These are phyloP conservation scores for Spheniscus humboldti DNA, from an alignment of 2,797 vertebrate genomes.

Conservation along the genomic window DNA sequence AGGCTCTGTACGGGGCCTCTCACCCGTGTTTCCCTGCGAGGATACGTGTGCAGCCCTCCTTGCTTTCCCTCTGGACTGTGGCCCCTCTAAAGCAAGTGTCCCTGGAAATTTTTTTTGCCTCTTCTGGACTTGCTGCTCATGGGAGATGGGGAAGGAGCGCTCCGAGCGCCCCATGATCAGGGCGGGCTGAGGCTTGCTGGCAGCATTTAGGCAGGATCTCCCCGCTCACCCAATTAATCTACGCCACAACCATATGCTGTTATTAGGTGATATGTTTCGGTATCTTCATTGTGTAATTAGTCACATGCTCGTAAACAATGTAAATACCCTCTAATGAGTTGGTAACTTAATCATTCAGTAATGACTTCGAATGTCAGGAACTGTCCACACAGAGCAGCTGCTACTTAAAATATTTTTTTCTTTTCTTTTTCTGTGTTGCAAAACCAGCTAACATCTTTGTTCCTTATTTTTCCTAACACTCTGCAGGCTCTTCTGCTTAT, in stretches of 20 bases:
- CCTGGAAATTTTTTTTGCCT: background rate
- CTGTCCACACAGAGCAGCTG: background rate
- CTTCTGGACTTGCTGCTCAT: background rate
- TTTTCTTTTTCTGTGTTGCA: background rate
- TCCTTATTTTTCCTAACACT: background rate
- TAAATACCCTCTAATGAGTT: conserved; percentile 43
- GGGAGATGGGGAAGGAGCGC: background rate
- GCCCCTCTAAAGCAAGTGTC: background rate
- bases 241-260: background rate
- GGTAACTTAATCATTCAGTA: conserved; percentile 35
- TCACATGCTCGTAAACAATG: conserved; percentile 43
- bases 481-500: background rate
- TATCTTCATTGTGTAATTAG: conserved; percentile 59
- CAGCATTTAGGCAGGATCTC: conserved; percentile 1
- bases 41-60: background rate
- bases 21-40: background rate
- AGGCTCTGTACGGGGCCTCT: background rate
- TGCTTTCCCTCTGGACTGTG: background rate
- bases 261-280: conserved; percentile 44
- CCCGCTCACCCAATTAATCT: conserved; percentile 3
- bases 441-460: background rate
- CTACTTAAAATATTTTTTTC: background rate
- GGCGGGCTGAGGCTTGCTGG: background rate
- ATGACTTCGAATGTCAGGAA: conserved; percentile 5
- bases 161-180: background rate